These are phyloP conservation scores for Neodiprion pinetum DNA, from an alignment of 1,140 invertebrate species.

Conservation along the genomic window DNA sequence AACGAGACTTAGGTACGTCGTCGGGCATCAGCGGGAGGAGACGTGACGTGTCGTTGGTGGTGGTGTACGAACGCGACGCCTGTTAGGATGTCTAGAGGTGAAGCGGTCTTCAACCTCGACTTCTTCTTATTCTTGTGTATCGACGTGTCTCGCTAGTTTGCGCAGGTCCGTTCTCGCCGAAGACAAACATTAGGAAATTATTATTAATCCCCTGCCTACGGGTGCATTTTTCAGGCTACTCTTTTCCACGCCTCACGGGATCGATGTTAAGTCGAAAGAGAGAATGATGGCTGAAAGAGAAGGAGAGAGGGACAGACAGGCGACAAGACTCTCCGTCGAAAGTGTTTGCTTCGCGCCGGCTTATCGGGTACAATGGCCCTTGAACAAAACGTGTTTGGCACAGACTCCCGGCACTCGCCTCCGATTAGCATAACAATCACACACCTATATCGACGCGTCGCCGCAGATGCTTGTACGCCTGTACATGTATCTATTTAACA, in stretches of 20 bases:
- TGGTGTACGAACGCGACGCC: background rate
- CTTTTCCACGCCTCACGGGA: background rate
- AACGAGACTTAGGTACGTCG: background rate
- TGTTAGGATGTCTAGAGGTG: conserved; percentile 4
- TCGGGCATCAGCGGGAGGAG: background rate
- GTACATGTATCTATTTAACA: background rate
- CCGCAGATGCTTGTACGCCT: background rate
- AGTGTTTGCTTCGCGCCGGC: background rate
- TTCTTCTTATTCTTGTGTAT: background rate
- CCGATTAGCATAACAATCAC: conserved; percentile 5
- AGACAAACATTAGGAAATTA: background rate
- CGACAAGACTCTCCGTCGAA: background rate
- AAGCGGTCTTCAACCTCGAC: conserved; percentile 6
- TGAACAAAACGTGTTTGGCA: conserved; percentile 5
- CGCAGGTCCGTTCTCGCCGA: background rate
- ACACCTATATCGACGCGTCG: background rate
- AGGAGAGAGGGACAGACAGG: background rate
- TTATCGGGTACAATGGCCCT: background rate
- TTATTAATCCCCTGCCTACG: background rate
- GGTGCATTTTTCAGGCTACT: background rate
- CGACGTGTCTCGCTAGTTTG: background rate
- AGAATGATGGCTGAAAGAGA: background rate
- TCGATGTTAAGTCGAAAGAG: background rate
- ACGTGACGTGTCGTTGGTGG: background rate
- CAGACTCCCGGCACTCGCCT: background rate